Conservation (phyloP, 2,888 invertebrate genomes). For the Cartodere bifasciata region DNA sequence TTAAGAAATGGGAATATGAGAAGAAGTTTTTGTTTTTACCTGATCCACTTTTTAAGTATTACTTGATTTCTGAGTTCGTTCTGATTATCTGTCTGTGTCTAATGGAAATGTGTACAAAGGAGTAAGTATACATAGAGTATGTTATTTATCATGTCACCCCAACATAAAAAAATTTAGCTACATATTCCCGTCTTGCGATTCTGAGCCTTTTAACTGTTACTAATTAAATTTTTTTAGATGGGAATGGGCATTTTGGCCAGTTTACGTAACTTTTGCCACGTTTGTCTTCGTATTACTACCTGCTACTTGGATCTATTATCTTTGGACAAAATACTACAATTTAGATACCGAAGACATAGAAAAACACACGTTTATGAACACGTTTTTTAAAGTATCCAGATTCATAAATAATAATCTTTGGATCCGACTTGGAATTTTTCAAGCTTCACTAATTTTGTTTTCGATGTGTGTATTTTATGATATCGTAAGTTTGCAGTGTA, state of each 20-base stretch:
- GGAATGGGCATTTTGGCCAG: constrained; percentile 35
- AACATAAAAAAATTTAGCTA: too few species aligned
- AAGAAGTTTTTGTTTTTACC: constrained; percentile 58
- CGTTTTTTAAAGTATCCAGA: constrained; percentile 48
- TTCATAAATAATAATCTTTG: constrained; percentile 48
- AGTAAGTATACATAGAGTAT: too few species aligned
- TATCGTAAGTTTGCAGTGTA: constrained; percentile 43
- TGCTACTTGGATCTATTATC: constrained; percentile 62
- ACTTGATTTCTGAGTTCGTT: constrained; percentile 47
- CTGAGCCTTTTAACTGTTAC: too few species aligned
- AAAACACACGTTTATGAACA: constrained; percentile 36
- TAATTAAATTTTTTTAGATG: constrained; percentile 25
- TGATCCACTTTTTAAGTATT: constrained; percentile 80
- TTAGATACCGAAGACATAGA: constrained; percentile 43
- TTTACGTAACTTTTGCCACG: constrained; percentile 34
- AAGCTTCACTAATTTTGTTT: constrained; percentile 51
- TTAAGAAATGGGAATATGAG: constrained; percentile 53
- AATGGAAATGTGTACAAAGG: constrained; percentile 50
- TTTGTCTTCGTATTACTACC: constrained; percentile 50
- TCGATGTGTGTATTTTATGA: constrained; percentile 53
- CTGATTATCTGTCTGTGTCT: constrained; percentile 46
- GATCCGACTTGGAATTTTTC: constrained; percentile 51
- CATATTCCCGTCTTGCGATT: too few species aligned
- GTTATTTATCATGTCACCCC: too few species aligned
- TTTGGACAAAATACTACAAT: constrained; percentile 42